A percentile compares a stretch with the other conserved stretches of the same genome.
Evolutionary conservation across 2,888 invertebrate genomes (phyloP).

Genomic region (Rambutsinella grinnellia): DNA sequence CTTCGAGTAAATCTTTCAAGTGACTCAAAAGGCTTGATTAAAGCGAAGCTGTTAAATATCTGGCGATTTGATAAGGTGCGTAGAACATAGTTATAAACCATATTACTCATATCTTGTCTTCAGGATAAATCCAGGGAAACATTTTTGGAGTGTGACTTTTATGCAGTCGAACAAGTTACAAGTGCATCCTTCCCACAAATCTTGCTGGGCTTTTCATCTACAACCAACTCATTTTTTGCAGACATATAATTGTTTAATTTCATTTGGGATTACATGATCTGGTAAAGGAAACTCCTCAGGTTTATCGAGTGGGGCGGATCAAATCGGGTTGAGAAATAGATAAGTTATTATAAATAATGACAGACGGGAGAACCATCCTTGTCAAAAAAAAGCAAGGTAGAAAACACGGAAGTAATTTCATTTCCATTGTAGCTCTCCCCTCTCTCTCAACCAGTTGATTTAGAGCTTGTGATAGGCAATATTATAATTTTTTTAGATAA

Average conservation of each 20-base stretch:
- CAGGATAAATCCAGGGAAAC: background rate
- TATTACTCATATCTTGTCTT: background rate
- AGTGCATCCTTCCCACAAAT: background rate
- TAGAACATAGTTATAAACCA: background rate
- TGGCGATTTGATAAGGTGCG: no score
- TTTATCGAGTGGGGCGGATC: constrained; percentile 19
- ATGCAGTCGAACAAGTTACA: background rate
- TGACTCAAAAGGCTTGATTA: background rate
- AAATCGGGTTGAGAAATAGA: background rate
- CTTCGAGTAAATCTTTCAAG: background rate
- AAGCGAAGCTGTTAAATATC: no score
- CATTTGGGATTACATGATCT: background rate
- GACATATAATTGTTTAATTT: background rate
- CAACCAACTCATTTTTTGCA: background rate
- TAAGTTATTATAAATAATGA: constrained; percentile 38
- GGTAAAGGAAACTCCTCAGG: no score
- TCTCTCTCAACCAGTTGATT: no score
- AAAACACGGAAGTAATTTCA: constrained; percentile 45
- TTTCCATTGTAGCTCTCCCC: background rate
- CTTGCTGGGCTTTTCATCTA: background rate
- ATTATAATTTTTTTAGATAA: no score
- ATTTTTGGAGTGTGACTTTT: background rate
- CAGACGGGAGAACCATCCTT: background rate
- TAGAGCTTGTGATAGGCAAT: no score
- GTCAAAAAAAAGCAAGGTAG: background rate